Percentiles rank a stretch among this genome's conserved stretches.
phyloP scores from a whole-genome alignment of 2,113 vertebrate genomes.

The Anhinga rufa region DNA sequence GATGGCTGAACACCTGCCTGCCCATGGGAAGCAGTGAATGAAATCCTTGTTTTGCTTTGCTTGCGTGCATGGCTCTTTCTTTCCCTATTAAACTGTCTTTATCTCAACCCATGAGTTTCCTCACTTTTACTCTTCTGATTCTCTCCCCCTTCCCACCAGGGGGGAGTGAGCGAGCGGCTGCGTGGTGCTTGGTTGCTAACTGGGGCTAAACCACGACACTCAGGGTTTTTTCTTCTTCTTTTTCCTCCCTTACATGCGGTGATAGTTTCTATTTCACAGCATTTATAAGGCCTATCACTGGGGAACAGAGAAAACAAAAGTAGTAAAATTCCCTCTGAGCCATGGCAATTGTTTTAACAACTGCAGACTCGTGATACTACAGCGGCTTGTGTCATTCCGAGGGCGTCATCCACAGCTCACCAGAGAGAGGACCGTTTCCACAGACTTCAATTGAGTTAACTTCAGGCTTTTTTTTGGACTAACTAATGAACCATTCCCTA shows the following conservation, averaged over 20 bases:
- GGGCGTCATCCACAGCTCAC: not conserved
- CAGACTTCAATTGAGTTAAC: not conserved
- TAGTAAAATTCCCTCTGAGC: not conserved
- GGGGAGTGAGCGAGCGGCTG: no score
- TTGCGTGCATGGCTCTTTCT: no score
- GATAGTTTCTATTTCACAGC: not conserved
- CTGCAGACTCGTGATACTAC: not conserved
- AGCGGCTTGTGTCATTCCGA: not conserved
- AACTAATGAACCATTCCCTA: not conserved
- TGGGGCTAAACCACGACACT: no score
- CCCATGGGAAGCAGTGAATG: no score
- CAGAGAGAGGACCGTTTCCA: not conserved
- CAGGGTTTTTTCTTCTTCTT: not conserved
- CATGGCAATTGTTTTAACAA: not conserved
- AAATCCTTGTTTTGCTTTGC: no score
- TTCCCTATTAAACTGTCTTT: no score
- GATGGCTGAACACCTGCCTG: no score
- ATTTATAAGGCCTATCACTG: not conserved
- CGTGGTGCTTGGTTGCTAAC: no score
- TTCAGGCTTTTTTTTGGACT: not conserved
- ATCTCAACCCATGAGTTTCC: no score
- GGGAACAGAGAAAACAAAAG: not conserved
- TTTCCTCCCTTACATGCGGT: not conserved
- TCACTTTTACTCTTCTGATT: no score
- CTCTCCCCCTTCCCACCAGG: no score